Evolutionary conservation across 2,888 invertebrate species (phyloP), one percentile per base, ranked within the genome.

Genomic region (Oscheius onirici): DNA sequence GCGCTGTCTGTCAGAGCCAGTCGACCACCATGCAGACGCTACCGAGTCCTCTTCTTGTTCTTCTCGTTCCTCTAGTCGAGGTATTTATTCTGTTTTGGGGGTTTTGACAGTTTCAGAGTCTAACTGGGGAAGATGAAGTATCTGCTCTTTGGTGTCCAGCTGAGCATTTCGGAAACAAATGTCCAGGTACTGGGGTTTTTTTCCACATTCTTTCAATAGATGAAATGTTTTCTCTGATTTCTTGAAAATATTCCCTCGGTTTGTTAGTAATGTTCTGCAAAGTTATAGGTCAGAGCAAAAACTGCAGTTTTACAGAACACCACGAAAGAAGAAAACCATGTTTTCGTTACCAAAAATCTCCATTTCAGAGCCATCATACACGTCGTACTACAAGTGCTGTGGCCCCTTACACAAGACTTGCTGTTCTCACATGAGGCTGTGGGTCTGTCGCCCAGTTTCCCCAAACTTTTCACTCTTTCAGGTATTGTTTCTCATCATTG

Each of bases 121-220:
- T 55, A 26, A 26, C 26, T 28, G 58, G 20, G 17, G 58, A 40
- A 11, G 41, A 58, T 10, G 58, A 58, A 20, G 24, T 58, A 28
- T 58, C 58, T 41, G 58, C 41, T 13, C 58, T 58, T 20, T 58
- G 58, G 58, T 58, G 58, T 58, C 58, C 58, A 58, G 58, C 58
- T 10, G 58, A 58, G 8, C 58, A 20, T 17, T 40, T 58, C 20
- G 58, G 58, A 6, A 58, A 28, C 40, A 40, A 58, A 20, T 58
- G 58, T 41, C 58, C 58, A 13, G 58, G 40, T 52, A 20, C 34
- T 0, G 3, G 8, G 34, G 5, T 34, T 8, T 34, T 34, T 8
- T 34, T 51, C 51, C 51, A 11, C 51, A 8, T 17, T 51, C 8
- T 51, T 43, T 43, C n/a, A n/a, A n/a, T n/a, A n/a, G n/a, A n/a